A percentile compares a stretch with the other conserved stretches of the same genome.
phyloP scores from a whole-genome alignment of 2,888 invertebrate species.

The Phortica okadai region DNA sequence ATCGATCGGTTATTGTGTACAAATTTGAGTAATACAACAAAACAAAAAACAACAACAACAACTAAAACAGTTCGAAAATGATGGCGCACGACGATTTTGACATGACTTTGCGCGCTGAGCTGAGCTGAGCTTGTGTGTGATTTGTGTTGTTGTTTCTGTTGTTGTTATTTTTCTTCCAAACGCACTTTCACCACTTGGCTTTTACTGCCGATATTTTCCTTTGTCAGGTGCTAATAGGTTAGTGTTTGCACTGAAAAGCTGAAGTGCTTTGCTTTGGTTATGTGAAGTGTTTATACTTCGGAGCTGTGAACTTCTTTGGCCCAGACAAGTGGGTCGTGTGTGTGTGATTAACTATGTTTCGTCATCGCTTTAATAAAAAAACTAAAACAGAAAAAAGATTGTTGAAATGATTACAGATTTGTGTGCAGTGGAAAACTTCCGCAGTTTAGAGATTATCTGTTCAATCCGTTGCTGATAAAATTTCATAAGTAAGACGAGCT shows the following conservation, averaged over 20 bases:
- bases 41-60: slow-evolving; percentile 3
- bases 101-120: not conserved
- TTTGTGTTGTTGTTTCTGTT: not conserved
- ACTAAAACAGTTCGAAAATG: not conserved
- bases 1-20: no score
- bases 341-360: no score
- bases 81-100: not conserved
- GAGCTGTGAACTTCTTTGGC: not conserved
- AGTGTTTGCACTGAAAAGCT: slow-evolving; percentile 2
- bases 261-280: not conserved
- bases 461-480: no score
- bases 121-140: not conserved
- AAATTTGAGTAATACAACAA: not conserved
- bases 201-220: not conserved
- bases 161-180: slow-evolving; percentile 3
- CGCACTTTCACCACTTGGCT: slow-evolving; percentile 22
- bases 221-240: slow-evolving; percentile 27
- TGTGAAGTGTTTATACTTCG: not conserved
- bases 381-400: no score
- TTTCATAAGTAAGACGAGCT: no score
- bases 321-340: no score
- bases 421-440: no score
- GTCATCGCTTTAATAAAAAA: no score
- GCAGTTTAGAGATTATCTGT: no score
- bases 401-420: no score